These are phyloP conservation scores for Sceloporus undulatus DNA, from an alignment of 2,113 vertebrate species.

Conservation along the genomic window DNA sequence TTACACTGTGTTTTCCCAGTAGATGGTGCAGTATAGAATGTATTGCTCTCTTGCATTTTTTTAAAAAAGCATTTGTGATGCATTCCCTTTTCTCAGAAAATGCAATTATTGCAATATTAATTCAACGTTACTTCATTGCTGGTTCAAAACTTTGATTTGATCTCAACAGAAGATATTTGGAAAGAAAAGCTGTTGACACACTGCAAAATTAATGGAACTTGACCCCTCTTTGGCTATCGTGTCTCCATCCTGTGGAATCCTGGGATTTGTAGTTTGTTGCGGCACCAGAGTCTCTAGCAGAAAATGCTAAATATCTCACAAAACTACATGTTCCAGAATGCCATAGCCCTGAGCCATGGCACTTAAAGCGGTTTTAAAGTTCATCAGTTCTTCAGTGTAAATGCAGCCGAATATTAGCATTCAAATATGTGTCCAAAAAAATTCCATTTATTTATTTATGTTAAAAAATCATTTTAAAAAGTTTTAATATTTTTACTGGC, in stretches of 20 bases:
- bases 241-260: too few species aligned
- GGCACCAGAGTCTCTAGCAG: too few species aligned
- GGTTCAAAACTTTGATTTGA: constrained; percentile 3
- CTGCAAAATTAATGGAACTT: too few species aligned
- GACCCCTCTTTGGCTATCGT: too few species aligned
- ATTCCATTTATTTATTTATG: constrained; percentile 19
- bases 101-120: constrained; percentile 49
- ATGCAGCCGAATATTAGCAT: too few species aligned
- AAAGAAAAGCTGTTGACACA: not conserved
- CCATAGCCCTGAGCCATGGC: too few species aligned
- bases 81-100: constrained; percentile 66
- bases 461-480: constrained; percentile 20
- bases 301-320: too few species aligned
- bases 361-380: too few species aligned
- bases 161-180: constrained; percentile 24
- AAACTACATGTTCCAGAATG: too few species aligned
- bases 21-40: constrained; percentile 69
- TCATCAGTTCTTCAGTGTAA: too few species aligned
- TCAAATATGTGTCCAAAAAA: not conserved
- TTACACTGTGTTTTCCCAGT: constrained; percentile 73
- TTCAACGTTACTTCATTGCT: constrained; percentile 54
- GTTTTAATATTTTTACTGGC: constrained; percentile 2
- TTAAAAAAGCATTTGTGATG: constrained; percentile 59
- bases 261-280: too few species aligned
- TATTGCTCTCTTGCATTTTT: constrained; percentile 70